A percentile compares a stretch with the other conserved stretches of the same genome.
These are phyloP conservation scores for Andinoacara biseriatus DNA, from an alignment of 2,113 vertebrate species.

Conservation along the genomic window DNA sequence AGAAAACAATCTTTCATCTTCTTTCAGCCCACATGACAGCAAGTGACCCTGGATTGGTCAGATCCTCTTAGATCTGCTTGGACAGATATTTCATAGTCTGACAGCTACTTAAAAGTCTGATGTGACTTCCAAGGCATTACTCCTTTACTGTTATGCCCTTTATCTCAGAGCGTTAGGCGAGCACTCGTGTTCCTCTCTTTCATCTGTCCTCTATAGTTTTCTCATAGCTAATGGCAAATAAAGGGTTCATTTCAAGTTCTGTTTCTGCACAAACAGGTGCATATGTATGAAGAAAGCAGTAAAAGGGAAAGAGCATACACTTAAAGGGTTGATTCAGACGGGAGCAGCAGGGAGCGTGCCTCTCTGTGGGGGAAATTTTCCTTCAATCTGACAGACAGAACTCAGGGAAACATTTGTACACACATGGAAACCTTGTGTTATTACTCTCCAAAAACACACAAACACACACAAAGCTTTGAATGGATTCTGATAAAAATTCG, in stretches of 20 bases:
- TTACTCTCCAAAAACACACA: constrained; percentile 6
- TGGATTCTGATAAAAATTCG: too few relatives aligned
- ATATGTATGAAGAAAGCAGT: neutral
- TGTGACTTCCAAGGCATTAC: constrained; percentile 18
- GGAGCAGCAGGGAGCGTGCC: constrained; percentile 24
- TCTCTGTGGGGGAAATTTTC: constrained; percentile 29
- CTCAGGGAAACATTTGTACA: neutral
- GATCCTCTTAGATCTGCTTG: constrained; percentile 42
- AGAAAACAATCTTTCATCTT: constrained; percentile 53
- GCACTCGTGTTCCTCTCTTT: constrained; percentile 33
- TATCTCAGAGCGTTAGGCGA: constrained; percentile 30
- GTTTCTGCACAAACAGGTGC: constrained; percentile 12
- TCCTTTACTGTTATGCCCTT: constrained; percentile 13
- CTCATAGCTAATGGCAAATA: constrained; percentile 18
- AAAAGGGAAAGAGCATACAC: neutral
- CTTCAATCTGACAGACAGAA: constrained; percentile 28
- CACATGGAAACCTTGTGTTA: constrained; percentile 12
- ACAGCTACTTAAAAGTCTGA: constrained; percentile 54
- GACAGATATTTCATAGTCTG: constrained; percentile 47
- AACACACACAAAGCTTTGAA: neutral
- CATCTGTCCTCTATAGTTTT: constrained; percentile 17
- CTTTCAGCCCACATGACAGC: constrained; percentile 14
- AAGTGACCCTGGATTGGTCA: constrained; percentile 38
- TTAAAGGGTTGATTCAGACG: constrained; percentile 12
- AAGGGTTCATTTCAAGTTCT: constrained; percentile 29